These are phyloP conservation scores for Nannobrachium achirus DNA, from an alignment of 2,113 vertebrate species.

Conservation along the genomic window DNA sequence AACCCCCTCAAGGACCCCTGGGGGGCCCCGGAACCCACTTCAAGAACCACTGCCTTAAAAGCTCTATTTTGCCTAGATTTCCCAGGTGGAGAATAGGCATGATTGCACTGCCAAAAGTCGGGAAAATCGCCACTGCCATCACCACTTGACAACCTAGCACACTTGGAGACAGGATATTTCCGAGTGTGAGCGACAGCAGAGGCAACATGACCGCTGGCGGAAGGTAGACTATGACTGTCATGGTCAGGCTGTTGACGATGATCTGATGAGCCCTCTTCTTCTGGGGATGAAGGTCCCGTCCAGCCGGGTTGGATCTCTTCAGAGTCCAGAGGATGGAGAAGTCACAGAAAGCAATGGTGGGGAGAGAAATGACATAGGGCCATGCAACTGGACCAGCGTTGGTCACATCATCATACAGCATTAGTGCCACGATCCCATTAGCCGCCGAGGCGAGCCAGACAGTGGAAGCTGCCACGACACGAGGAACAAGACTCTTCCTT, in stretches of 20 bases:
- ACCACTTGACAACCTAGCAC: background rate
- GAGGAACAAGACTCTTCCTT: constrained; percentile 48
- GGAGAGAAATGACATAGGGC: background rate
- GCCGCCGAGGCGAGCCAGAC: constrained; percentile 24
- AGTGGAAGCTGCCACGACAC: constrained; percentile 19
- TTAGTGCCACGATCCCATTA: background rate
- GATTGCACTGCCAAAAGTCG: constrained; percentile 31
- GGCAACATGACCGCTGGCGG: constrained; percentile 43
- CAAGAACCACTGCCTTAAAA: too few species aligned
- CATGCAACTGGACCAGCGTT: background rate
- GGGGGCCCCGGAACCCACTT: too few species aligned
- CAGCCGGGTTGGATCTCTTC: constrained; percentile 23
- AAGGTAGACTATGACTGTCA: constrained; percentile 52
- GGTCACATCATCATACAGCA: too few species aligned
- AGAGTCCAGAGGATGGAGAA: constrained; percentile 48
- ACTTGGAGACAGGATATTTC: rapidly evolving
- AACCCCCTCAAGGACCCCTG: too few species aligned
- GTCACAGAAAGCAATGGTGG: constrained; percentile 50
- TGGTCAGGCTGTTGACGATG: constrained; percentile 57
- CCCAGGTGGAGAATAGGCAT: constrained; percentile 60
- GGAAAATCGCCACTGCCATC: constrained; percentile 1
- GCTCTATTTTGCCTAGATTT: constrained; percentile 26
- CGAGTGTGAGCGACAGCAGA: rapidly evolving
- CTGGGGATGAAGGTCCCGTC: constrained; percentile 52
- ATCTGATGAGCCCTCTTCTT: constrained; percentile 69